Evolutionary conservation across 2,797 vertebrate genomes (phyloP), one percentile per base, ranked within the genome.

Genomic region (Pseudochirops corinnae): DNA sequence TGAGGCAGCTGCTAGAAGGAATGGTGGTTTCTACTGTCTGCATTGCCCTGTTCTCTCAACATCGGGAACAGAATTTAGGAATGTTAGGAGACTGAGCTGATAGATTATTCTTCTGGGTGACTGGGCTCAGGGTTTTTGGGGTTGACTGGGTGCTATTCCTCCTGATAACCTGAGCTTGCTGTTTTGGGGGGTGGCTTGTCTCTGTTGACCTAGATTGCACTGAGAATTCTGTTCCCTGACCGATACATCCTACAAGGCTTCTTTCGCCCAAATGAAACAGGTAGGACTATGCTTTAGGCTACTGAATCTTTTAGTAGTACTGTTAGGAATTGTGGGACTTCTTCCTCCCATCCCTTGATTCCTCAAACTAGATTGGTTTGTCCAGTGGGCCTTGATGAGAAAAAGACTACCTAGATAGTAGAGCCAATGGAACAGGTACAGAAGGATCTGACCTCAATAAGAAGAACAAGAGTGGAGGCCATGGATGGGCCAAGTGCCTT

Each of bases 161-260:
- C 16, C 24, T 46, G n/a, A 46, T 82, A 82, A 82, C 46, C n/a
- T 82, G 16, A 74, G 33, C 16, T 74, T 74, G n/a, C n/a, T 82
- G 10, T 39, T 5, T 6, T 14, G 53, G 33, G 55, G 74, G 10
- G 94, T 28, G 0, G 0, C 5, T 0, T 21, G 0, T 31, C 87
- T 67, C 26, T 95, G 6, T 97, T 53, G 92, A 90, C 28, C 62
- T 98, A 99, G 99, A 99, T 99, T 97, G 99, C 99, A 90, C 94
- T 99, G 97, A 99, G 99, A 98, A 98, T 99, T 98, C 99, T 98
- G 97, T 99, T 99, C 97, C 99, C 99, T 95, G 99, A 99, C 98
- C 99, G 99, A 90, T 98, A 99, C 31, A 98, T 99, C 96, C 98
- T 99, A 0, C 99, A 99, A 96, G 99, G 99, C 2, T 99, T 99